Evolutionary conservation across 2,888 invertebrate genomes (phyloP).

Genomic region (Trypoxylon attenuatum): DNA sequence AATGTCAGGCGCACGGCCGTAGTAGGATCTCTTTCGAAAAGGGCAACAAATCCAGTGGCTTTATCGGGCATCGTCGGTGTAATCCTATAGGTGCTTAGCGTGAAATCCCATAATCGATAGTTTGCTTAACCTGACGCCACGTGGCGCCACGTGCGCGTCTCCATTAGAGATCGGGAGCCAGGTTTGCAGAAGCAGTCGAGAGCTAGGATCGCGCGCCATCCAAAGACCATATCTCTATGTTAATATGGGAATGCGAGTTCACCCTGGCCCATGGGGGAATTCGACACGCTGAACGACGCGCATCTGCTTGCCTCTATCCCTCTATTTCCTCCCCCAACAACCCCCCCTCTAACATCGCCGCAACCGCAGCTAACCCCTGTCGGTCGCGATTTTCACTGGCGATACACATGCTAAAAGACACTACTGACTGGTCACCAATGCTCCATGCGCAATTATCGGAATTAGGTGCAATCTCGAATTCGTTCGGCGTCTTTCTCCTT

Average conservation of each 20-base stretch:
- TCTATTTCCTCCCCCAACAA: background rate
- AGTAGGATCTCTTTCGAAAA: conserved; percentile 58
- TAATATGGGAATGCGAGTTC: conserved; percentile 68
- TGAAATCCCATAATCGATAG: conserved; percentile 75
- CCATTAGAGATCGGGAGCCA: conserved; percentile 67
- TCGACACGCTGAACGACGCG: conserved; percentile 64
- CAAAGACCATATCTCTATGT: conserved; percentile 71
- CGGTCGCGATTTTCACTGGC: background rate
- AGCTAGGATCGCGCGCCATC: conserved; percentile 33
- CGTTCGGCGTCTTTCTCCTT: too few relatives aligned
- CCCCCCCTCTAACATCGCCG: conserved; percentile 20
- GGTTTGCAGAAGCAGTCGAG: conserved; percentile 25
- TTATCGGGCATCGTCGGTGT: conserved; percentile 69
- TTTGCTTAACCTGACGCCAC: conserved; percentile 74
- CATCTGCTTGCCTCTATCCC: conserved; percentile 49
- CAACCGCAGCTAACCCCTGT: background rate
- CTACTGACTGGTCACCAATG: conserved; percentile 1
- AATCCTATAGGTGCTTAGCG: conserved; percentile 74
- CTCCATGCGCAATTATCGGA: conserved; percentile 32
- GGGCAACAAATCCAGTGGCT: conserved; percentile 72
- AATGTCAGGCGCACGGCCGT: conserved; percentile 35
- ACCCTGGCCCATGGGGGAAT: conserved; percentile 61
- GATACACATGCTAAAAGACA: conserved; percentile 14
- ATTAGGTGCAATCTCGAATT: conserved; percentile 37
- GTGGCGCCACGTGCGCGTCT: conserved; percentile 72